Conservation (phyloP, 1,140 invertebrate genomes). For the Halyomorpha halys region DNA sequence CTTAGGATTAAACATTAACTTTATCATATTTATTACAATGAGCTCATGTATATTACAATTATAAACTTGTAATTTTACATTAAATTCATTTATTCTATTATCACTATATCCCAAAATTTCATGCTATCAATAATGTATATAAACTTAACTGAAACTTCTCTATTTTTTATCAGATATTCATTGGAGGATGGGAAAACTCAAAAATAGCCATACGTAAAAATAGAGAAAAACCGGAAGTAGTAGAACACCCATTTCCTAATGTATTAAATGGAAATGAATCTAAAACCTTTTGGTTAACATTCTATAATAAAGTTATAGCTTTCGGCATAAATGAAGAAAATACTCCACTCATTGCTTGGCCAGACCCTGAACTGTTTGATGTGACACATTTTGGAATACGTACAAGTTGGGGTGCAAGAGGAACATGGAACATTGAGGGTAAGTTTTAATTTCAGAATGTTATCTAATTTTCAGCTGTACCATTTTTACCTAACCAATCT, state of each 20-base stretch:
- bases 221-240: conserved; percentile 63
- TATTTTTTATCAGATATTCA: conserved; percentile 49
- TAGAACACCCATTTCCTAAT: conserved; percentile 55
- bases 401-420: conserved; percentile 72
- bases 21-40: too few relatives aligned
- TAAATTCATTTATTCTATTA: too few relatives aligned
- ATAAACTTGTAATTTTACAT: too few relatives aligned
- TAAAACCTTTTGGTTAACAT: conserved; percentile 73
- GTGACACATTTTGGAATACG: conserved; percentile 65
- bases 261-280: conserved; percentile 58
- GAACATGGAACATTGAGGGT: conserved; percentile 76
- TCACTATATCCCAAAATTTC: too few relatives aligned
- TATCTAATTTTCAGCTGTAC: not conserved
- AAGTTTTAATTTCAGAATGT: not conserved
- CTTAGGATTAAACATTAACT: too few relatives aligned
- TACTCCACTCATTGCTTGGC: conserved; percentile 56
- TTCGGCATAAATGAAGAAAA: conserved; percentile 58
- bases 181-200: conserved; percentile 72
- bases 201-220: conserved; percentile 76
- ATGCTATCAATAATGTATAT: too few relatives aligned
- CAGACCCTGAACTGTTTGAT: conserved; percentile 54
- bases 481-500: not conserved
- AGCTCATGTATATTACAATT: too few relatives aligned
- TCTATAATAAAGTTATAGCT: conserved; percentile 52
- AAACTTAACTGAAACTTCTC: too few relatives aligned